Evolutionary conservation across 2,113 vertebrate genomes (phyloP), one percentile per base, ranked within the genome.

Genomic region (Haemorhous mexicanus): DNA sequence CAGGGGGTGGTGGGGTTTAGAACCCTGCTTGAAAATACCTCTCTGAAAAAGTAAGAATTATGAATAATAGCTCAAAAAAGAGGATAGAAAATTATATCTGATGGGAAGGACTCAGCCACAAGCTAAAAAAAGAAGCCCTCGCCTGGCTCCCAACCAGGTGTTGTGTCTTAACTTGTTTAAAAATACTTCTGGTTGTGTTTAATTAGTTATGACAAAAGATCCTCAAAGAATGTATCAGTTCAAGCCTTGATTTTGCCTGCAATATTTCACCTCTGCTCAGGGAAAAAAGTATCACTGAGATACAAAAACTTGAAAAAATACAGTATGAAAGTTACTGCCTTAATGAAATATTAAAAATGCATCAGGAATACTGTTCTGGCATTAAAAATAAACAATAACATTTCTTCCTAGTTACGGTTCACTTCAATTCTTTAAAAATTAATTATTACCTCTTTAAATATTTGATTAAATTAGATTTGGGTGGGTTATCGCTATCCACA

Each of bases 401-500:
- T 98, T 98, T 97, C 90, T 96, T 97, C 93, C 96, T 93, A 91
- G 95, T 97, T 98, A 96, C 26, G 94, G 95, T 98, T 98, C 95
- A 97, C 96, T 98, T 98, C 94, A 91, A 97, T 98, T 97, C 97
- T 98, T 98, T 97, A 98, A 98, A 98, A 98, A 98, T 98, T 98
- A 98, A 98, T 98, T 97, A 97, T 98, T 97, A 95, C 92, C 95
- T 97, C 93, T 97, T 97, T 98, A 98, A 98, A 98, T 98, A 98
- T 98, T 98, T 98, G 97, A 97, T 98, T 98, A 98, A 97, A 98
- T 98, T 98, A 97, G 93, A 97, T 97, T 97, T 98, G 95, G 94
- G 73, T 98, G 94, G 97, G 94, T 97, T 98, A 95, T 97, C 86
- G 0, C 89, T 97, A 94, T 56, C 86, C 97, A 95, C 91, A 96